Evolutionary conservation across 2,888 invertebrate species (phyloP).

Genomic region (Hemicrepidius hirtus): DNA sequence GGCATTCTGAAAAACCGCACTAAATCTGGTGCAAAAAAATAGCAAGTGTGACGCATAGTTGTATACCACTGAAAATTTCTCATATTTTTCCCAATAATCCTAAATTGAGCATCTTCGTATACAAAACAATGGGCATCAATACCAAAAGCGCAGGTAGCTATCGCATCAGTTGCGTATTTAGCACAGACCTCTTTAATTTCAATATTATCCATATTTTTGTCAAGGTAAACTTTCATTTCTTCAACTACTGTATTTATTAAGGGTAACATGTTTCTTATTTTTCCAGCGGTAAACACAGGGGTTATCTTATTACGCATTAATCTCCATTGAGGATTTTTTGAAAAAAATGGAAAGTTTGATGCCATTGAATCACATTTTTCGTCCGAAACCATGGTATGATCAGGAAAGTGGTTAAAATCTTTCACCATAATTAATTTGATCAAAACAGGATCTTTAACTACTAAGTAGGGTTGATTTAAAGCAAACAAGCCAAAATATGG

Average conservation of each 20-base stretch:
- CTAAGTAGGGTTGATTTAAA: slow-evolving; percentile 70
- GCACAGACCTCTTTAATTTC: slow-evolving; percentile 67
- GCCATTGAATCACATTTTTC: slow-evolving; percentile 69
- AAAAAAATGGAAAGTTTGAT: slow-evolving; percentile 68
- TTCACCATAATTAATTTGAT: slow-evolving; percentile 70
- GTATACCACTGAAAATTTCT: slow-evolving; percentile 62
- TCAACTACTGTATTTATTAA: slow-evolving; percentile 68
- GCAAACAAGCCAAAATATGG: slow-evolving; percentile 71
- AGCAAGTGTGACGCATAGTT: slow-evolving; percentile 59
- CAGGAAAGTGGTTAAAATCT: slow-evolving; percentile 71
- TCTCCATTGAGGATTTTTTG: slow-evolving; percentile 73
- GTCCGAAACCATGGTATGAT: slow-evolving; percentile 70
- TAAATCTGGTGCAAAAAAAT: slow-evolving; percentile 60
- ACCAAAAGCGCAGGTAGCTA: slow-evolving; percentile 72
- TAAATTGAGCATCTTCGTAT: slow-evolving; percentile 67
- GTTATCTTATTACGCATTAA: slow-evolving; percentile 72
- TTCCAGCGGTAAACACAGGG: slow-evolving; percentile 74
- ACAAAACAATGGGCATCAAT: slow-evolving; percentile 69
- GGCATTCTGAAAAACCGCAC: slow-evolving; percentile 59
- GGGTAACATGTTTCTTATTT: slow-evolving; percentile 73
- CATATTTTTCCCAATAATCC: slow-evolving; percentile 64
- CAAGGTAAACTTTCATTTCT: slow-evolving; percentile 62
- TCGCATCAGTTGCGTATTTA: slow-evolving; percentile 71
- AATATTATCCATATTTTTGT: slow-evolving; percentile 65
- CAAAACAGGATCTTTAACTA: slow-evolving; percentile 70